Evolutionary conservation across 2,888 invertebrate species (phyloP).

Genomic region (Cheilosia soror): DNA sequence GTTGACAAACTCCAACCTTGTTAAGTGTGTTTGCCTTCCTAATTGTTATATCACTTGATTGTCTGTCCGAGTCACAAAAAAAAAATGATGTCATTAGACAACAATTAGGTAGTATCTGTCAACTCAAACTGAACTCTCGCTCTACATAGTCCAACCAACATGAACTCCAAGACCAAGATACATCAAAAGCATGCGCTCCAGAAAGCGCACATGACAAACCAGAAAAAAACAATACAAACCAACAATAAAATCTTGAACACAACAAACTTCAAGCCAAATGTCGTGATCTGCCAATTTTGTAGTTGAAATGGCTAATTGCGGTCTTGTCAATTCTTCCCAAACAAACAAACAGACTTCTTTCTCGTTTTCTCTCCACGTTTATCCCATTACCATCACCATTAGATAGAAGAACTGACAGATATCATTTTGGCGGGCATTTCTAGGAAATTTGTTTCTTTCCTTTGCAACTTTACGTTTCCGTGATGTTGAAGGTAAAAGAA

Average conservation of each 20-base stretch:
- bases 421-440: conserved; percentile 30
- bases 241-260: conserved; percentile 10
- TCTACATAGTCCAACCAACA: conserved; percentile 1
- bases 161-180: conserved; percentile 16
- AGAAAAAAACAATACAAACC: not conserved
- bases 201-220: conserved; percentile 1
- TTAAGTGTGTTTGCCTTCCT: not conserved
- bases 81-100: conserved; percentile 16
- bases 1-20: not conserved
- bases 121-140: conserved; percentile 16
- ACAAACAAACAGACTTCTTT: conserved; percentile 23
- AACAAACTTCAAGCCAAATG: conserved; percentile 56
- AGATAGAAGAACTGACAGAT: conserved; percentile 10
- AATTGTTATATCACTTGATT: not conserved
- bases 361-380: conserved; percentile 23
- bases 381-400: conserved; percentile 5
- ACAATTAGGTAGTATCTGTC: conserved; percentile 12
- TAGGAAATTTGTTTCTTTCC: conserved; percentile 4
- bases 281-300: conserved; percentile 62
- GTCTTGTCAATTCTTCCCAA: conserved; percentile 35
- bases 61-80: not conserved
- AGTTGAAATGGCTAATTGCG: conserved; percentile 58
- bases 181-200: conserved; percentile 7
- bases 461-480: conserved; percentile 4
- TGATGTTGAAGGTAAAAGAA: conserved; percentile 24